Evolutionary conservation across 92 coral and sea anemone species (phyloP).

Genomic region (Muricea muricata): DNA sequence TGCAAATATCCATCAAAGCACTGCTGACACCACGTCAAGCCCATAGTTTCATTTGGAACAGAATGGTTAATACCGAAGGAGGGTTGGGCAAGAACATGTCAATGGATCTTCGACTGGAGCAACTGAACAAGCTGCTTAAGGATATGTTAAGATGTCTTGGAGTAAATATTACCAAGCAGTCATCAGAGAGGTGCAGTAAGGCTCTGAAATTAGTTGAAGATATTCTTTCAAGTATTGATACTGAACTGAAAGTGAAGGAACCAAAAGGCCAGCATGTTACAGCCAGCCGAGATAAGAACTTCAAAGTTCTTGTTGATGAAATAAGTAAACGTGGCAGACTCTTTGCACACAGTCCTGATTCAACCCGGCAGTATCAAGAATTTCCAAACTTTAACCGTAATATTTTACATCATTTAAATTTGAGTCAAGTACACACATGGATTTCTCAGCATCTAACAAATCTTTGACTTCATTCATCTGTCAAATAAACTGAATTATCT

Average conservation of each 20-base stretch:
- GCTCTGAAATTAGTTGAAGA: background rate
- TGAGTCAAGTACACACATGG: no score
- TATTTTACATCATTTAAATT: no score
- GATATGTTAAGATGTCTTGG: constrained; percentile 13
- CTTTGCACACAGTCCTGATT: no score
- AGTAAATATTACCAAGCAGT: background rate
- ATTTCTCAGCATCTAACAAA: background rate
- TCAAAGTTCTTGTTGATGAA: background rate
- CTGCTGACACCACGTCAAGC: constrained; percentile 61
- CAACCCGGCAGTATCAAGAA: background rate
- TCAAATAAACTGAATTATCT: no score
- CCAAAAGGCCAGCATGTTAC: constrained; percentile 18
- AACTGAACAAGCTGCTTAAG: constrained; percentile 27
- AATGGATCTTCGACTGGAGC: constrained; percentile 55
- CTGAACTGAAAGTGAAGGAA: constrained; percentile 1
- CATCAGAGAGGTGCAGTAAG: constrained; percentile 20
- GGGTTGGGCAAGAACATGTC: constrained; percentile 58
- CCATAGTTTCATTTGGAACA: constrained; percentile 60
- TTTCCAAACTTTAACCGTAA: background rate
- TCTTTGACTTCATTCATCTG: background rate
- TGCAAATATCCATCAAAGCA: constrained; percentile 41
- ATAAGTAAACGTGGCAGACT: no score
- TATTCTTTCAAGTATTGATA: background rate
- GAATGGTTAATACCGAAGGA: constrained; percentile 64
- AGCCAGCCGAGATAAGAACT: constrained; percentile 6